Conservation (phyloP, 1,140 invertebrate species). For the Tetramorium alpestre region DNA sequence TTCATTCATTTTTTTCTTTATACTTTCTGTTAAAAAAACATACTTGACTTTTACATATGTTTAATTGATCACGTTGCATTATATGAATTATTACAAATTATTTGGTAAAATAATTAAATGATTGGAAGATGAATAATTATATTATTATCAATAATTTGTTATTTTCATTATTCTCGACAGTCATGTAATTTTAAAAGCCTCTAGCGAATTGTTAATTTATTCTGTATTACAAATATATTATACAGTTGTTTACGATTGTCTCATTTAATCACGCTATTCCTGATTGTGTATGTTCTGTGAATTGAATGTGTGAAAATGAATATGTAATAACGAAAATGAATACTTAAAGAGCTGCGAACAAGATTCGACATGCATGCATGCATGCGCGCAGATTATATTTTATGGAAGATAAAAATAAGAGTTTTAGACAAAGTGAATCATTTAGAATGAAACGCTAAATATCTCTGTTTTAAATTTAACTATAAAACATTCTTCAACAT, state of each 20-base stretch:
- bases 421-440: not conserved
- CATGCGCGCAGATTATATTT: not conserved
- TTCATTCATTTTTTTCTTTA: not conserved
- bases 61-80: not conserved
- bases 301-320: not conserved
- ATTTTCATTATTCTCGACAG: not conserved
- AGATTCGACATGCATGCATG: no score
- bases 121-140: not conserved
- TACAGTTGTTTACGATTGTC: not conserved
- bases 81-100: not conserved
- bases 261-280: not conserved
- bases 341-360: not conserved
- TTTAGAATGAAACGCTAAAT: not conserved
- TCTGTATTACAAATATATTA: slow-evolving; percentile 39
- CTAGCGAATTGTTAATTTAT: slow-evolving; percentile 12
- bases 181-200: not conserved
- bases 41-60: not conserved
- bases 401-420: not conserved
- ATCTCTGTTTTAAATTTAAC: not conserved
- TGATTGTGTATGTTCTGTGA: not conserved
- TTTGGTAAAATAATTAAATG: not conserved
- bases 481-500: not conserved
- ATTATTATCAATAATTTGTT: not conserved
- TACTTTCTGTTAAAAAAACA: not conserved
- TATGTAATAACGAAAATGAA: not conserved